A percentile compares a stretch with the other conserved stretches of the same genome.
These are phyloP conservation scores for Indicator maculatus DNA, from an alignment of 2,113 vertebrate genomes.

Conservation along the genomic window DNA sequence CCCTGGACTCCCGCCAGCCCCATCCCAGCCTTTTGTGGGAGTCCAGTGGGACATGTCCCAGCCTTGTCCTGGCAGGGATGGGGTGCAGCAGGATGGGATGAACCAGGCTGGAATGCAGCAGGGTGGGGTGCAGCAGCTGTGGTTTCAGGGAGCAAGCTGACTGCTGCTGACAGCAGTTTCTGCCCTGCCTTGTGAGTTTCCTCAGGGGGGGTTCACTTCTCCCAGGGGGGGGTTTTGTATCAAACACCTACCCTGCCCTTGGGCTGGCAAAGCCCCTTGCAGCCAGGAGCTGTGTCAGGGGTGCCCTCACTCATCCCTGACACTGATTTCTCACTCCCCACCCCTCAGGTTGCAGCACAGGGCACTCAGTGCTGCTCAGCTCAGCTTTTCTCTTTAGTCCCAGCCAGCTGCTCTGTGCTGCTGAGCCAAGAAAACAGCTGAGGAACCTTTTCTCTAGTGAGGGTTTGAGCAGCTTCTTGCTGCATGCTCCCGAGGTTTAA, in stretches of 20 bases:
- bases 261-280: background rate
- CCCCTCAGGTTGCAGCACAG: background rate
- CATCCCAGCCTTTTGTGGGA: background rate
- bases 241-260: background rate
- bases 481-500: background rate
- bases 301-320: background rate
- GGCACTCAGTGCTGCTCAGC: background rate
- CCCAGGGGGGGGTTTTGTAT: background rate
- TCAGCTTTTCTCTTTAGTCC: background rate
- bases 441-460: background rate
- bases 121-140: background rate
- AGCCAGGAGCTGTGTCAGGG: background rate
- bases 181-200: background rate
- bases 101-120: no score
- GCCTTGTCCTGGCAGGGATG: background rate
- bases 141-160: background rate
- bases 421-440: fast-evolving
- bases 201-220: background rate
- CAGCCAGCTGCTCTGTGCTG: background rate
- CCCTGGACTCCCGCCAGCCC: background rate
- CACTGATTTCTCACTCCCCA: background rate
- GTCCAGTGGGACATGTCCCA: background rate
- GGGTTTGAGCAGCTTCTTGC: background rate
- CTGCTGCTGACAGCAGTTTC: background rate
- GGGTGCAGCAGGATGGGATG: background rate